Base-by-base conservation (phyloP, 2,113 vertebrate species). In the Xyliphius kryptos region DNA sequence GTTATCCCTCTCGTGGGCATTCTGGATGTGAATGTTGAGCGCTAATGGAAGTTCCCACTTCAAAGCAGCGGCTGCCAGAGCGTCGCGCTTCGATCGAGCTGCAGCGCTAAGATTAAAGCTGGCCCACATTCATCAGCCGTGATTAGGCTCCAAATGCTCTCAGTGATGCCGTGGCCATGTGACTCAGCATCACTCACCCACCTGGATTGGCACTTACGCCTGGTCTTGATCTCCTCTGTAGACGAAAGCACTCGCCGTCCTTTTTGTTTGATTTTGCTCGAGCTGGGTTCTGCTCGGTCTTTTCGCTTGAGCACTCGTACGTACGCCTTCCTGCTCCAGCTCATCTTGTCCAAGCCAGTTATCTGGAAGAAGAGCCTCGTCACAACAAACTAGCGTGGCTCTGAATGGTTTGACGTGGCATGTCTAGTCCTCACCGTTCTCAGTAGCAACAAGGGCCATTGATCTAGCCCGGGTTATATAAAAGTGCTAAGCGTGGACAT, bases 1-100 rank as follows among this genome's bases (percentile, higher is more conserved):
- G 13, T 12, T 46, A 57, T 32, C 13, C 11, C 20, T 16, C 4
- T 49, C n/a, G n/a, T n/a, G n/a, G 20, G 47, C 63, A 51, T 21
- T 20, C 47, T 49, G 61, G 56, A 75, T 71, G 69, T 68, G 68
- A 67, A n/a, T n/a, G 50, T 54, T 72, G 59, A 61, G 61, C 68
- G 62, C 77, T 77, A 79, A 79, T 77, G 73, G 74, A 75, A 70
- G 68, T 57, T 43, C 61, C 54, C 63, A 71, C 75, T 75, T 79
- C 77, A 77, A 75, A 77, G 73, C 63, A 15, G 37, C 65, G 3
- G 3, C 21, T 38, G 65, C 44, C 20, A 15, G 58, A 66, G 60
- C 41, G 61, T 71, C 56, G 49, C 44, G 54, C 61, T n/a, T 60
- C 73, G 21, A 49, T 66, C 63, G 37, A 22, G 58, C 40, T 20